Percentiles rank a stretch among this genome's conserved stretches.
Conservation (phyloP, 2,113 vertebrate species). For the Labrus mixtus region DNA sequence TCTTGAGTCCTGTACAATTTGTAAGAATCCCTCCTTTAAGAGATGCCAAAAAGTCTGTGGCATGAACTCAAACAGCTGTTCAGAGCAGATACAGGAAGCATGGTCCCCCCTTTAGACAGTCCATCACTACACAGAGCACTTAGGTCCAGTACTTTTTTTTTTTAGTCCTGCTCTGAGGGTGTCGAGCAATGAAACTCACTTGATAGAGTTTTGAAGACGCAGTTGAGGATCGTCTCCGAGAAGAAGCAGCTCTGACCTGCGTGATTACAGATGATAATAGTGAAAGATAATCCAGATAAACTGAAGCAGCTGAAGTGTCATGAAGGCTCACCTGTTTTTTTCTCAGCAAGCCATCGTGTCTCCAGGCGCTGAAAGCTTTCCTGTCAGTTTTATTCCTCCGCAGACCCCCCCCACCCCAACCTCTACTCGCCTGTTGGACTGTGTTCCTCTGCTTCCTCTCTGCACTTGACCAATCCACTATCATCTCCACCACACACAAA, state of each 20-base stretch:
- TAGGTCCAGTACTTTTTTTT: constrained; percentile 40
- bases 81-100: constrained; percentile 45
- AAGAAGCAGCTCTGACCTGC: constrained; percentile 39
- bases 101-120: constrained; percentile 38
- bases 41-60: constrained; percentile 1
- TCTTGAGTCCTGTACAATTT: constrained; percentile 26
- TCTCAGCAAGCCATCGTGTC: constrained; percentile 19
- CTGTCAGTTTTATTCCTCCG: constrained; percentile 50
- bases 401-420: constrained; percentile 27
- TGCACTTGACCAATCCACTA: constrained; percentile 76
- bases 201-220: constrained; percentile 29
- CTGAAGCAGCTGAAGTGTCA: constrained; percentile 37
- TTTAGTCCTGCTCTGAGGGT: constrained; percentile 32
- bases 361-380: constrained; percentile 46
- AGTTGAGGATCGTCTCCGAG: constrained; percentile 31
- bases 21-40: constrained; percentile 19
- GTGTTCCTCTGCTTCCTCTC: constrained; percentile 61
- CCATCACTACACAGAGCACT: constrained; percentile 36
- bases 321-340: constrained; percentile 62
- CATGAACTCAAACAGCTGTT: constrained; percentile 12
- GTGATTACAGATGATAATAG: constrained; percentile 13
- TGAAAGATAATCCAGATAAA: constrained; percentile 30
- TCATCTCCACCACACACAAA: constrained; percentile 60
- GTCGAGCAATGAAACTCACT: constrained; percentile 22
- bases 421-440: constrained; percentile 41